Evolutionary conservation across 1,140 invertebrate genomes (phyloP).

Genomic region (Habropoda laboriosa): DNA sequence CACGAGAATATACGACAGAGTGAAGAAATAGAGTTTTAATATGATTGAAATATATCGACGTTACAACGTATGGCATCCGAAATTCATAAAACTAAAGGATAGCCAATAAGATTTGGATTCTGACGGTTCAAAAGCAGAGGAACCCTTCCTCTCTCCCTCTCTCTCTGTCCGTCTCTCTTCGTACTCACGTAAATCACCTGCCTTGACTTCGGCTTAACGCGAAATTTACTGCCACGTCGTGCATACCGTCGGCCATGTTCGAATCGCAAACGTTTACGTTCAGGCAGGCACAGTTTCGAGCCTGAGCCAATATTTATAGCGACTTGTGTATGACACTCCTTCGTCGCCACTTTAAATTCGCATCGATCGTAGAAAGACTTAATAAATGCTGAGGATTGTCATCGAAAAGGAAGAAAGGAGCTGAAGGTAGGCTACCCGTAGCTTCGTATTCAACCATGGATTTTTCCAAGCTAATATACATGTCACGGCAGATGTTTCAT

Average conservation of each 20-base stretch:
- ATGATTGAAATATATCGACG: constrained; percentile 7
- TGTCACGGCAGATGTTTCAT: constrained; percentile 17
- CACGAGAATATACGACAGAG: not conserved
- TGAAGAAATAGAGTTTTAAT: not conserved
- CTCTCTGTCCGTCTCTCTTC: not conserved
- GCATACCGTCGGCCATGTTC: constrained; percentile 57
- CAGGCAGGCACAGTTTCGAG: constrained; percentile 35
- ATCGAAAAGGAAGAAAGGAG: not conserved
- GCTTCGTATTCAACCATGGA: not conserved
- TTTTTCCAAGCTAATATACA: constrained; percentile 29
- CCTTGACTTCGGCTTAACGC: constrained; percentile 68
- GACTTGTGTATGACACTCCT: constrained; percentile 33
- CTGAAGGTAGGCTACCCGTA: not conserved
- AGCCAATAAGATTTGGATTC: constrained; percentile 39
- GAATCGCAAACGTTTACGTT: constrained; percentile 65
- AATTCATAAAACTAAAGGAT: not conserved
- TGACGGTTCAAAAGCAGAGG: constrained; percentile 45
- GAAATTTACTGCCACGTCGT: constrained; percentile 71
- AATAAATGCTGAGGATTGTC: not conserved
- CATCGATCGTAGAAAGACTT: constrained; percentile 20
- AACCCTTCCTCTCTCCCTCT: constrained; percentile 13
- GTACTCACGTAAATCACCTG: constrained; percentile 68
- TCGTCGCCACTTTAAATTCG: constrained; percentile 38
- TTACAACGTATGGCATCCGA: not conserved
- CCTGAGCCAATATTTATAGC: constrained; percentile 56